These are phyloP conservation scores for Parasteatoda tepidariorum DNA, from an alignment of 1,140 invertebrate genomes.

Conservation along the genomic window DNA sequence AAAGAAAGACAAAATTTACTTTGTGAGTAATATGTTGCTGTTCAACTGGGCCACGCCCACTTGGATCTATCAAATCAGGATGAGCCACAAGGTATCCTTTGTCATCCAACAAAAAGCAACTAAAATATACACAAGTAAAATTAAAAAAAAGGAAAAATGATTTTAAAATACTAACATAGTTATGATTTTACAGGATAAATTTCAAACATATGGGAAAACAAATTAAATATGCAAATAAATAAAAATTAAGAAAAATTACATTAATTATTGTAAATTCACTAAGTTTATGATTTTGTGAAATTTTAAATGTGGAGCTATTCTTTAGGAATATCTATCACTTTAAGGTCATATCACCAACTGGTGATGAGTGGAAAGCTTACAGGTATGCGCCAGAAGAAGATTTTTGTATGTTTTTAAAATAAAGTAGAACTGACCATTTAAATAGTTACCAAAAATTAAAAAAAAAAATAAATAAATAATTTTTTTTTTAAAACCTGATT, in stretches of 20 bases:
- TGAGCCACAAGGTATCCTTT: slow-evolving; percentile 89
- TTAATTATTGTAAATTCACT: no score
- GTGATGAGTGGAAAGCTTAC: no score
- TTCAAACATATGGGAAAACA: neutral
- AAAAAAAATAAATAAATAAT: no score
- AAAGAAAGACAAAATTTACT: slow-evolving; percentile 62
- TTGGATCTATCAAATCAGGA: slow-evolving; percentile 81
- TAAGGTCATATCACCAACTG: no score
- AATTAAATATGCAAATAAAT: neutral
- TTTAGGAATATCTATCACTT: no score
- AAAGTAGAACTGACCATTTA: no score
- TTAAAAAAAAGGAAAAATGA: neutral
- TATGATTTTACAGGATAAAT: neutral
- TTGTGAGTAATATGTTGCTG: slow-evolving; percentile 86
- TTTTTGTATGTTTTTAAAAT: no score
- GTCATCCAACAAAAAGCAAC: slow-evolving; percentile 92
- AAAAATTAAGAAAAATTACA: neutral
- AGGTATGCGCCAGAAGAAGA: no score
- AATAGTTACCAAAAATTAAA: no score
- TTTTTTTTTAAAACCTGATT: no score
- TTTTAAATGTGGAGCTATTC: no score
- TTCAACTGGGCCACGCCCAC: slow-evolving; percentile 74
- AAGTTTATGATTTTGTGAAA: no score
- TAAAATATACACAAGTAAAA: slow-evolving; percentile 9
- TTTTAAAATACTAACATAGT: neutral